Percentiles rank a stretch among this genome's conserved stretches.
Evolutionary conservation across 2,113 vertebrate genomes (phyloP).

Genomic region (Anthoscopus minutus): DNA sequence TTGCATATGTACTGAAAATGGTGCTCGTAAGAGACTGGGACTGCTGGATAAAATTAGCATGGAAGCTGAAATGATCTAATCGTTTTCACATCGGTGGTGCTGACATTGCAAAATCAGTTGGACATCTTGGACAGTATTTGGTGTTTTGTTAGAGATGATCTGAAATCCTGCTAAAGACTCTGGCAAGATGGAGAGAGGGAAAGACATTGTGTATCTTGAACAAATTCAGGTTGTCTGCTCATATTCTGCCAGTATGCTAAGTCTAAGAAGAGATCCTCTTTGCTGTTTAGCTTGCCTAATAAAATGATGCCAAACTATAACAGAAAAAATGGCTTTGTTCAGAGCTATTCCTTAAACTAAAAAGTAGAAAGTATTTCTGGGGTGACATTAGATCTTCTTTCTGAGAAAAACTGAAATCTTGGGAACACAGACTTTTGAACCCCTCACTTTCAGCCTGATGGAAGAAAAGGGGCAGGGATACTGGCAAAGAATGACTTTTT

Average conservation of each 20-base stretch:
- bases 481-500: neutral
- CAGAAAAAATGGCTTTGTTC: neutral
- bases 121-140: neutral
- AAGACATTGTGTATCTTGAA: neutral
- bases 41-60: neutral
- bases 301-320: neutral
- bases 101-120: neutral
- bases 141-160: neutral
- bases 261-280: neutral
- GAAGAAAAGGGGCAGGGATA: neutral
- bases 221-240: neutral
- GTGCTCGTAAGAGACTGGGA: neutral
- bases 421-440: neutral
- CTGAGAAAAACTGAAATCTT: neutral
- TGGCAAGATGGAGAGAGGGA: neutral
- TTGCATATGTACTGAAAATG: neutral
- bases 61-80: neutral
- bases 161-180: neutral
- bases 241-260: neutral
- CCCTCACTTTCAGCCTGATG: neutral
- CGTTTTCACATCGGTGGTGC: accelerated
- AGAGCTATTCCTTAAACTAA: neutral
- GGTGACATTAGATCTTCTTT: neutral
- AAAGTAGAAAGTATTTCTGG: neutral
- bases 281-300: neutral